Conservation (phyloP, 1,140 invertebrate genomes). For the Rhyacophila brunnea region DNA sequence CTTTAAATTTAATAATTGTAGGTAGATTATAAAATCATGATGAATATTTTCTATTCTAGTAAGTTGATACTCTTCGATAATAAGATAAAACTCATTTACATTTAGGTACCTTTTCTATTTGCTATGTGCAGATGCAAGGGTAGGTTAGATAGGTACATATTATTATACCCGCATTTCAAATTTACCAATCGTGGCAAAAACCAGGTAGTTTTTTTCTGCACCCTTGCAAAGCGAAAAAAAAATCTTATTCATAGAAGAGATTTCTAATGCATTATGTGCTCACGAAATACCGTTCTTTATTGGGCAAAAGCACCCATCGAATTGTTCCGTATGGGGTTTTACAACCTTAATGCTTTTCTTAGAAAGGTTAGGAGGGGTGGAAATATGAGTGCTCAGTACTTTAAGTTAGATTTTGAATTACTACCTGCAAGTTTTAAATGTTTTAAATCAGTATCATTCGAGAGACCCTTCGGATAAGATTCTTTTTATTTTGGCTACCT, state of each 20-base stretch:
- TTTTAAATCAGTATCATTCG: conserved; percentile 2
- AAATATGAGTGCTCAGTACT: conserved; percentile 14
- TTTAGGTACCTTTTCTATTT: conserved; percentile 5
- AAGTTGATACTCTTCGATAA: conserved; percentile 2
- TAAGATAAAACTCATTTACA: too few species aligned
- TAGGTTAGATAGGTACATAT: not conserved
- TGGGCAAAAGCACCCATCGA: conserved; percentile 2
- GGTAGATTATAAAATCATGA: too few species aligned
- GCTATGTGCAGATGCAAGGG: conserved; percentile 26
- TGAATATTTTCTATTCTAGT: too few species aligned
- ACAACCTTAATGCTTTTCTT: conserved; percentile 24
- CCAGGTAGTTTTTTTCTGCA: conserved; percentile 32
- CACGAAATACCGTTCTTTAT: not conserved
- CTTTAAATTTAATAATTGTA: too few species aligned
- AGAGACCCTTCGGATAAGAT: conserved; percentile 6
- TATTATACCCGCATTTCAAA: conserved; percentile 21
- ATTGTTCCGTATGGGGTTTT: conserved; percentile 21
- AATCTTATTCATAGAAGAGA: not conserved
- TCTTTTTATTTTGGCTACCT: not conserved
- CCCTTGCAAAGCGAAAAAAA: conserved; percentile 10
- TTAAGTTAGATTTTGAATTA: conserved; percentile 5
- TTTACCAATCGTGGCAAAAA: not conserved
- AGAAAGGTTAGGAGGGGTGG: conserved; percentile 20
- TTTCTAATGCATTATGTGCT: not conserved
- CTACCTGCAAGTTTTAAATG: not conserved